These are phyloP conservation scores for Poecilia picta DNA, from an alignment of 2,797 vertebrate genomes.

Conservation along the genomic window DNA sequence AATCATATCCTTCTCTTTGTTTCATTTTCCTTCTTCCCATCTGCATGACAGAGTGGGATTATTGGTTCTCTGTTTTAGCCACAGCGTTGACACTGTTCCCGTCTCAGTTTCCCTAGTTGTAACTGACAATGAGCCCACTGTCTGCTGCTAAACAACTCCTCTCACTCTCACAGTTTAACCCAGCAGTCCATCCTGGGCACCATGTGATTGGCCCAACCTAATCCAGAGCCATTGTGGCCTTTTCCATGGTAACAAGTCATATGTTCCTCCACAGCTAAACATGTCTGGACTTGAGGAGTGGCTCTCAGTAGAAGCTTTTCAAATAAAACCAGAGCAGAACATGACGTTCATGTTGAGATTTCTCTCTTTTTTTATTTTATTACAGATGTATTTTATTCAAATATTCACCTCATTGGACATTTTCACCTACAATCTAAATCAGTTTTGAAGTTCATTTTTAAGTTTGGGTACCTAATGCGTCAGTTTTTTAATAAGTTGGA, in stretches of 20 bases:
- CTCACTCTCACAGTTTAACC: conserved; percentile 54
- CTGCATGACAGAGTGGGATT: conserved; percentile 37
- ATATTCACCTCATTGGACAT: neutral
- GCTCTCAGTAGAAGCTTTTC: neutral
- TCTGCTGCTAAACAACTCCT: conserved; percentile 50
- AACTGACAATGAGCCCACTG: conserved; percentile 70
- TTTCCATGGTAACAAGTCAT: conserved; percentile 52
- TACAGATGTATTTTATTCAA: neutral
- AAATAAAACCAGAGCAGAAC: conserved; percentile 14
- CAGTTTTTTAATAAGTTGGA: neutral
- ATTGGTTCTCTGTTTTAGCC: conserved; percentile 38
- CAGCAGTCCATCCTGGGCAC: conserved; percentile 37
- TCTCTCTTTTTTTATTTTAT: neutral
- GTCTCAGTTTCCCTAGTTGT: conserved; percentile 49
- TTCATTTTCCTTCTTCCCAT: neutral
- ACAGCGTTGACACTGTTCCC: conserved; percentile 24
- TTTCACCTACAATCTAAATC: neutral
- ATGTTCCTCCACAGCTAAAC: conserved; percentile 17
- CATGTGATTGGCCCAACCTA: conserved; percentile 43
- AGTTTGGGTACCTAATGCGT: neutral
- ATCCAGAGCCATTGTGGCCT: conserved; percentile 41
- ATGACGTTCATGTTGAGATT: neutral
- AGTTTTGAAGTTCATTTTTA: neutral
- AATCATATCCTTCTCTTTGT: conserved; percentile 8
- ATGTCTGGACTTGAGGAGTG: conserved; percentile 10